Evolutionary conservation across 2,113 vertebrate genomes (phyloP).

Genomic region (Acrocephalus kingi): DNA sequence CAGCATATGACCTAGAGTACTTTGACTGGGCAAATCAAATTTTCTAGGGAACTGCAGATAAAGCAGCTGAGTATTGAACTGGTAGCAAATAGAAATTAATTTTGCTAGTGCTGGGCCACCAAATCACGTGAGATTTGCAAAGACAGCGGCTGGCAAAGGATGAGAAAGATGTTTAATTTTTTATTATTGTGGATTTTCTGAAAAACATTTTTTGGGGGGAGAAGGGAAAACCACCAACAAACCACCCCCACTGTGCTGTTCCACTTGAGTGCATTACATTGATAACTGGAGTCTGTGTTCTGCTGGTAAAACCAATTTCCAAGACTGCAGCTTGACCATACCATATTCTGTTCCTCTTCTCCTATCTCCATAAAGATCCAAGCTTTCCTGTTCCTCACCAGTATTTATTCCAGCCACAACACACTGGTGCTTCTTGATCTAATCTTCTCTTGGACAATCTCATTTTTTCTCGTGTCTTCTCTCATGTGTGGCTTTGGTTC

Average conservation of each 20-base stretch:
- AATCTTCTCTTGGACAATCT: background rate
- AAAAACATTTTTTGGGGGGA: fast-evolving
- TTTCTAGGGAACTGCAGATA: background rate
- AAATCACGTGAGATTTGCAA: background rate
- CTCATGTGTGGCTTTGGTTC: background rate
- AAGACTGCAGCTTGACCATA: background rate
- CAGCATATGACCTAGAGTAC: background rate
- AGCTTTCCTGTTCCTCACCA: background rate
- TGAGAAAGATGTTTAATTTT: background rate
- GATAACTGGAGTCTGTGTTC: background rate
- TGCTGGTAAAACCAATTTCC: background rate
- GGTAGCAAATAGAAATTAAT: background rate
- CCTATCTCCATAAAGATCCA: background rate
- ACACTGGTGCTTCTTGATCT: background rate
- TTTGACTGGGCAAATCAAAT: background rate
- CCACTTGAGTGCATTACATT: background rate
- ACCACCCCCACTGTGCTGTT: background rate
- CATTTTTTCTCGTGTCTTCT: background rate
- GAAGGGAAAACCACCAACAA: background rate
- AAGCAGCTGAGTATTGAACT: background rate
- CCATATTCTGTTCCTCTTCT: background rate
- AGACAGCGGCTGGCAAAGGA: background rate
- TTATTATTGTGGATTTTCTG: background rate
- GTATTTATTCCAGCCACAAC: background rate
- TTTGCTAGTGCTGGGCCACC: background rate